Evolutionary conservation across 2,888 invertebrate species (phyloP).

Genomic region (Stomorhina lunata): DNA sequence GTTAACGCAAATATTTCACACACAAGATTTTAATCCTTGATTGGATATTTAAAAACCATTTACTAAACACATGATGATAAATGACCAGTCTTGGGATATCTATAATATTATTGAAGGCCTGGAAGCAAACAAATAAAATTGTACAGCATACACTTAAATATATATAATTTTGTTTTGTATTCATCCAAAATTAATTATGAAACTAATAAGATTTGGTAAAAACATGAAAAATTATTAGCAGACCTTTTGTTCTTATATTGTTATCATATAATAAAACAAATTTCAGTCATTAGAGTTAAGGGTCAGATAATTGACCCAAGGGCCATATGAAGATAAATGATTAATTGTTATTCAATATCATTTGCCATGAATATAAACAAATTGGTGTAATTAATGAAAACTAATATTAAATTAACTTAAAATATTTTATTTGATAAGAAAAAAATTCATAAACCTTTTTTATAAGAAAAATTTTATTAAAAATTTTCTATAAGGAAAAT

Average conservation of each 20-base stretch:
- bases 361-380: not conserved
- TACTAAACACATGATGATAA: constrained; percentile 40
- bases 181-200: constrained; percentile 2
- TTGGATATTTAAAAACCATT: constrained; percentile 57
- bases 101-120: not conserved
- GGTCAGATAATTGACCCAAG: not conserved
- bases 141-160: not conserved
- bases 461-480: no score
- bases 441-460: no score
- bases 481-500: no score
- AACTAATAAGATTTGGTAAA: not conserved
- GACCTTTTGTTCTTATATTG: not conserved
- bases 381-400: no score
- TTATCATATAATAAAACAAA: not conserved
- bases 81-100: constrained; percentile 10
- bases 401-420: no score
- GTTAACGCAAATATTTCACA: not conserved
- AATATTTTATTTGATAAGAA: no score
- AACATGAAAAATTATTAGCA: constrained; percentile 17
- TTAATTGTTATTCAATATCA: not conserved
- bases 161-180: not conserved
- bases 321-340: not conserved
- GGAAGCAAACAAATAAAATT: not conserved
- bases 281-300: not conserved
- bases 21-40: constrained; percentile 45